Evolutionary conservation across 2,797 vertebrate species (phyloP).

Genomic region (Aphelocoma californica): DNA sequence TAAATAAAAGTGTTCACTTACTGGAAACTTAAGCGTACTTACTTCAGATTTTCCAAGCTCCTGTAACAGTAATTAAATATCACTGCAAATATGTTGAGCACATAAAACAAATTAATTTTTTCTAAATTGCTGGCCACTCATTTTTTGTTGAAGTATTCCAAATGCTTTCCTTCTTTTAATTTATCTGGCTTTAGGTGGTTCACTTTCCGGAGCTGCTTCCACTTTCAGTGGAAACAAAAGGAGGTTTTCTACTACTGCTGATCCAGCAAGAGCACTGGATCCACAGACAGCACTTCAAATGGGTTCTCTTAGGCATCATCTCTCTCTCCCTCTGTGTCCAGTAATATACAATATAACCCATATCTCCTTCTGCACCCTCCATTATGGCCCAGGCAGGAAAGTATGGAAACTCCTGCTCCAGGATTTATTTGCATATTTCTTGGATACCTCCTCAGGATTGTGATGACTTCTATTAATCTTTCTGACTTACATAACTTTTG

Average conservation of each 20-base stretch:
- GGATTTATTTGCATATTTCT: background rate
- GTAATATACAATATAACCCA: background rate
- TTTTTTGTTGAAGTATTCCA: background rate
- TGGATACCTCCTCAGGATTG: background rate
- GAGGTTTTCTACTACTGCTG: background rate
- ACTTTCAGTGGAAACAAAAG: background rate
- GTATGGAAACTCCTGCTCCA: background rate
- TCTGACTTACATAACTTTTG: accelerated
- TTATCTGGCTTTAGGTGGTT: background rate
- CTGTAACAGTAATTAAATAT: background rate
- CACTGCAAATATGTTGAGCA: background rate
- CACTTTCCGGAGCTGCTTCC: background rate
- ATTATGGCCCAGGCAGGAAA: background rate
- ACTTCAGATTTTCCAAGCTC: background rate
- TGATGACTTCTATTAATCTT: background rate
- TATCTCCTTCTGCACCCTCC: background rate
- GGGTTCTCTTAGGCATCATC: background rate
- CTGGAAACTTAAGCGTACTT: background rate
- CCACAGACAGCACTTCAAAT: background rate
- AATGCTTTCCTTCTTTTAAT: background rate
- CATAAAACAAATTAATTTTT: background rate
- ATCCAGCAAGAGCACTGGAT: background rate
- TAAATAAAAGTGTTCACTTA: background rate
- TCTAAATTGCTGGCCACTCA: background rate
- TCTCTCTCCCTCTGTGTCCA: background rate